These are phyloP conservation scores for Tyto alba DNA, from an alignment of 2,113 vertebrate genomes.

Conservation along the genomic window DNA sequence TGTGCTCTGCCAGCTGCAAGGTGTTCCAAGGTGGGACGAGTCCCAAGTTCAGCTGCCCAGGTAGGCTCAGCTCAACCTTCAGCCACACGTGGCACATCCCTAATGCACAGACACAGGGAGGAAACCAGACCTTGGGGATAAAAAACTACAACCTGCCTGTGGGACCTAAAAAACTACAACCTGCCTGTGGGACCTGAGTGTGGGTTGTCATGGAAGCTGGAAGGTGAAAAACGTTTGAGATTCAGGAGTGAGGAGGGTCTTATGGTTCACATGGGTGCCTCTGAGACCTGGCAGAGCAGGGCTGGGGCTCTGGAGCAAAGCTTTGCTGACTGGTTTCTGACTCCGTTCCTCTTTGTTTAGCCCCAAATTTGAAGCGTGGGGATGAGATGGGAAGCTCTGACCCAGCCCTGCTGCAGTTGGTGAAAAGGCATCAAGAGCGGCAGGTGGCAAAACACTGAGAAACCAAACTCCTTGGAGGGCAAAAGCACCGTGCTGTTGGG, in stretches of 20 bases:
- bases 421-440: neutral
- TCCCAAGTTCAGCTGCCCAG: neutral
- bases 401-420: neutral
- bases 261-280: rapidly evolving
- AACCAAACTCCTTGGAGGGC: neutral
- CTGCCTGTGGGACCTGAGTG: rapidly evolving
- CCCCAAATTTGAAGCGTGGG: rapidly evolving
- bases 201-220: neutral
- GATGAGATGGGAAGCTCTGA: neutral
- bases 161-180: neutral
- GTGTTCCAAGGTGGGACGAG: neutral
- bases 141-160: neutral
- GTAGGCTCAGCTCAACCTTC: neutral
- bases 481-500: rapidly evolving
- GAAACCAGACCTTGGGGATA: neutral
- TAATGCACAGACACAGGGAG: neutral
- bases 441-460: neutral
- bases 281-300: neutral
- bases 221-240: neutral
- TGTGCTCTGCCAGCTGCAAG: neutral
- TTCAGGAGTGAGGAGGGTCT: neutral
- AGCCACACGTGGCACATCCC: rapidly evolving
- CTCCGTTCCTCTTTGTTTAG: neutral
- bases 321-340: neutral
- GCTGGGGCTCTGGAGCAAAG: neutral